Base-by-base conservation (phyloP, 2,888 invertebrate genomes). In the Chaetogeoica ovagalla region DNA sequence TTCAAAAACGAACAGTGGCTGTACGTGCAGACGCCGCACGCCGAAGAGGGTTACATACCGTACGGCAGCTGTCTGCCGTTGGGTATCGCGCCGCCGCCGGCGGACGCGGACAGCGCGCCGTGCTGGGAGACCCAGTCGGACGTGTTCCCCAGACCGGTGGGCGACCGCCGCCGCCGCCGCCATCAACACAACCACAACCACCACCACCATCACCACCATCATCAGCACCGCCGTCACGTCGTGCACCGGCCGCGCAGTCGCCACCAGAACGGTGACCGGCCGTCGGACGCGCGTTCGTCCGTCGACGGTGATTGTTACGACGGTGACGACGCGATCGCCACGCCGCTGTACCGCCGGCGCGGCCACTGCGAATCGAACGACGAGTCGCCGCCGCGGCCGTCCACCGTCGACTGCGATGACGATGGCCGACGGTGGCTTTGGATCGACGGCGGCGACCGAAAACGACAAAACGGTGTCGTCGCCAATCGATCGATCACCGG, bases 1-100 rank as follows among this genome's bases (percentile, higher is more conserved):
- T 94, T 94, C 86, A 94, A 94, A 86, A 94, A 93, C 85, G 91
- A 93, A 84, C 91, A 91, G 84, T 94, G 94, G 94, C 86, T 94
- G 59, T 94, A 94, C 85, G 93, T 92, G 23, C 94, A 94, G 86
- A 94, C 94, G 0, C 93, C 94, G 4, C 94, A 94, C 84, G 93
- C 92, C 0, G 92, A 93, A 83, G 94, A 94, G 85, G 94, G 94
- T 0, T 94, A 94, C 84, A 91, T 94, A 37, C 89, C 91, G 82
- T 94, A 93, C 83, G 89, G 90, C 21, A 91, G 93, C 4, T 94
- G 94, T 85, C 86, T 94, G 82, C 94, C 94, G 2, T 86, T 94
- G 73, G 94, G 94, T 43, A 92, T 92, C 83, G 85, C 92, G 82
- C 92, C 92, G 7, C 92, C 92, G 7, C 89, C 89, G 65, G 85